Base-by-base conservation (phyloP, 1,140 invertebrate genomes). In the Drosophila nannoptera region DNA sequence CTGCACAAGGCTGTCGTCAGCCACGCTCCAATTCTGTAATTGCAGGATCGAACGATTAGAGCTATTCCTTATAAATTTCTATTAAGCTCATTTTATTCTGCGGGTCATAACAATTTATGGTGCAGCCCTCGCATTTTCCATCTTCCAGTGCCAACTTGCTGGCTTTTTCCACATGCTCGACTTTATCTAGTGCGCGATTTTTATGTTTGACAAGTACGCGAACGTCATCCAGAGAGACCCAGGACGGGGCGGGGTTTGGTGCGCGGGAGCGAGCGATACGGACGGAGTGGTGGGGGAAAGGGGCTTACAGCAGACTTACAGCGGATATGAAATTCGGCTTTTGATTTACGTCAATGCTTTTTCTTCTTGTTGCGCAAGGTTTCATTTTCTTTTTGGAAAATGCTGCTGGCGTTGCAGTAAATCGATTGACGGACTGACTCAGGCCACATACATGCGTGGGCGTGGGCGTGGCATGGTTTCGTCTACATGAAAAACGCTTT, bases 301-400 rank as follows among this genome's bases (percentile, higher is more conserved):
- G 73, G 67, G 68, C n/a, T 43, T 75, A 86, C 82, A 86, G 77
- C 71, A 81, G 81, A 86, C 81, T 86, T 86, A 86, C 81, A 86
- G 56, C 81, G 81, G 81, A 86, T 86, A 86, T 87, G 82, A 87
- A 86, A 86, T 86, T 76, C 86, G 81, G 82, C 81, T 86, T 86
- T 86, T 86, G 81, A 86, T 86, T 86, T 86, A 86, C 81, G 82
- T 86, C 81, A 87, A 81, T 70, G 60, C 16, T 56, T 50, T 60
- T 54, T 40, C 59, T 48, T 14, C 7, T 67, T 54, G 65, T 71
- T 36, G 60, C 22, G 22, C 22, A 22, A 22, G 22, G 53, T 60
- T 38, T 56, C 59, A 64, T 65, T 69, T 78, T 78, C 62, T 68
- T 65, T 63, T 53, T 68, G 32, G 55, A n/a, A n/a, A n/a, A n/a